Conservation (phyloP, 1,140 invertebrate genomes). For the Rhopalosiphum padi region DNA sequence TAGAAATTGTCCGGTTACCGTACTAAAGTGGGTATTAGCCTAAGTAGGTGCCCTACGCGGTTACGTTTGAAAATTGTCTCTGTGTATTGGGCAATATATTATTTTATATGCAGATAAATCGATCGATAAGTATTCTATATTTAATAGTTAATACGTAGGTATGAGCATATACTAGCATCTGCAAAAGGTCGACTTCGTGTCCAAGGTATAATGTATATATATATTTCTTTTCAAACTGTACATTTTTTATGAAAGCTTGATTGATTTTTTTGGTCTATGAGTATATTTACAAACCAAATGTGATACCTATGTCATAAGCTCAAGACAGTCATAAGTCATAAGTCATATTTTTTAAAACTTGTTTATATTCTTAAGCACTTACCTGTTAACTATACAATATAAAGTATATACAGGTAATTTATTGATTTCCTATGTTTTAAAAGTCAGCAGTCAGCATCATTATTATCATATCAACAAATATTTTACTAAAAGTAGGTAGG, state of each 20-base stretch:
- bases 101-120: neutral
- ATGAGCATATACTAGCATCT: neutral
- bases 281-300: neutral
- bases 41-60: too few relatives aligned
- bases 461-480: neutral
- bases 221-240: neutral
- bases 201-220: neutral
- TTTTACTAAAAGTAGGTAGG: neutral
- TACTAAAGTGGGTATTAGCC: neutral
- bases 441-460: neutral
- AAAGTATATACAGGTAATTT: neutral
- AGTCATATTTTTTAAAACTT: neutral
- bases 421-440: neutral
- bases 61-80: neutral
- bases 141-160: neutral
- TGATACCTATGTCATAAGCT: neutral
- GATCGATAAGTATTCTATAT: neutral
- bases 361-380: neutral
- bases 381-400: neutral
- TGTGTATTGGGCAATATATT: neutral
- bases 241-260: neutral
- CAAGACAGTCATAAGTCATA: neutral
- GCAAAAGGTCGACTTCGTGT: neutral
- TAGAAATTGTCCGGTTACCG: too few relatives aligned
- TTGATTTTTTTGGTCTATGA: neutral